These are phyloP conservation scores for Trinorchestia longiramus DNA, from an alignment of 1,140 invertebrate genomes.

Conservation along the genomic window DNA sequence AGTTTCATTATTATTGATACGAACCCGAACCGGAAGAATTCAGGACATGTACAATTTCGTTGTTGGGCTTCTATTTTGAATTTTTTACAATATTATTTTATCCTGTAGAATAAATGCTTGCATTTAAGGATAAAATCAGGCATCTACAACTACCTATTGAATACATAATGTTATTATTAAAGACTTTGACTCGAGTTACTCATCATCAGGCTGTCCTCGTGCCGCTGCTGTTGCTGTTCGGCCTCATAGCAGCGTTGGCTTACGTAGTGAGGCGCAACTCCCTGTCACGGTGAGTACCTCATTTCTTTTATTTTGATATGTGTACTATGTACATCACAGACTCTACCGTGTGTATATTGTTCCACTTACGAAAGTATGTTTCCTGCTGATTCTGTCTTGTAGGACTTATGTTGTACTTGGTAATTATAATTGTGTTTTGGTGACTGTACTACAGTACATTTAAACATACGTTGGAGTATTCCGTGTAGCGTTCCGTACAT, in stretches of 20 bases:
- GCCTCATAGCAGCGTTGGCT: neutral
- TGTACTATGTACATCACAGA: too few species aligned
- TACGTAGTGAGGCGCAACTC: conserved; percentile 14
- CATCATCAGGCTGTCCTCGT: neutral
- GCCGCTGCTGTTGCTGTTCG: neutral
- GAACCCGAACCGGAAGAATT: neutral
- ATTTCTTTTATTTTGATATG: neutral
- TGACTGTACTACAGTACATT: too few species aligned
- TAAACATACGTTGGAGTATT: too few species aligned
- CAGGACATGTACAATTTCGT: neutral
- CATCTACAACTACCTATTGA: neutral
- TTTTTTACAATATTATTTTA: neutral
- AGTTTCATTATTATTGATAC: too few species aligned
- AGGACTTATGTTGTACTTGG: too few species aligned
- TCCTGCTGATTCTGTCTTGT: too few species aligned
- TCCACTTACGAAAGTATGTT: too few species aligned
- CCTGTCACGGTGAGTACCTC: conserved; percentile 9
- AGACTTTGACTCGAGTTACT: neutral
- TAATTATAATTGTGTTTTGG: too few species aligned
- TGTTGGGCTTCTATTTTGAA: neutral
- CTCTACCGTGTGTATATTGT: too few species aligned
- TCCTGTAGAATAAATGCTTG: neutral
- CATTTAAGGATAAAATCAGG: neutral
- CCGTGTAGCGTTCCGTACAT: too few species aligned
- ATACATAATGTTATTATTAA: neutral